Percentiles rank a stretch among this genome's conserved stretches.
Conservation (phyloP, 2,888 invertebrate species). For the Sepiola atlantica region DNA sequence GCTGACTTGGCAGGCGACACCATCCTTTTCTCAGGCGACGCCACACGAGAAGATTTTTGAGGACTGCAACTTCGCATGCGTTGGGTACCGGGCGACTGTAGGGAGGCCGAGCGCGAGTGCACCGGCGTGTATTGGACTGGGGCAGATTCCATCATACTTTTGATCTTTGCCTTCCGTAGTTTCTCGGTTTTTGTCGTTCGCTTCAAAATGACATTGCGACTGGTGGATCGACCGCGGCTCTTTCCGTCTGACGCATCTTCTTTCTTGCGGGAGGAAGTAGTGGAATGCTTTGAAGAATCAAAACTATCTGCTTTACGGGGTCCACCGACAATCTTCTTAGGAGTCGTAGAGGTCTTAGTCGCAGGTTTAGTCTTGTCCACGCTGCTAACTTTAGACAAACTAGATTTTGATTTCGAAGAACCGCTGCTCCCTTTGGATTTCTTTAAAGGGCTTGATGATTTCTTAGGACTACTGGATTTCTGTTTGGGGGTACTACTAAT, state of each 20-base stretch:
- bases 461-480: background rate
- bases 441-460: background rate
- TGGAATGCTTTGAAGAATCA: conserved; percentile 43
- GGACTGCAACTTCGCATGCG: conserved; percentile 43
- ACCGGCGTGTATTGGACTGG: background rate
- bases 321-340: background rate
- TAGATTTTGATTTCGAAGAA: conserved; percentile 33
- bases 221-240: conserved; percentile 33
- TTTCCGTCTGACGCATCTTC: background rate
- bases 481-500: background rate
- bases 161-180: conserved; percentile 24
- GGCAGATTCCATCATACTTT: conserved; percentile 23
- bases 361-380: conserved; percentile 5
- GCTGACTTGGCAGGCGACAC: conserved; percentile 24
- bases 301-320: conserved; percentile 14
- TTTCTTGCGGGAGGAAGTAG: background rate
- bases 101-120: background rate
- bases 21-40: conserved; percentile 41
- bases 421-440: conserved; percentile 37
- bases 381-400: background rate
- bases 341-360: background rate
- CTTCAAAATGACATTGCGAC: conserved; percentile 10
- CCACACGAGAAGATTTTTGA: conserved; percentile 44
- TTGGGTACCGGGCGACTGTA: background rate
- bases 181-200: conserved; percentile 38